Evolutionary conservation across 2,797 vertebrate genomes (phyloP).

Genomic region (Myotis daubentonii): DNA sequence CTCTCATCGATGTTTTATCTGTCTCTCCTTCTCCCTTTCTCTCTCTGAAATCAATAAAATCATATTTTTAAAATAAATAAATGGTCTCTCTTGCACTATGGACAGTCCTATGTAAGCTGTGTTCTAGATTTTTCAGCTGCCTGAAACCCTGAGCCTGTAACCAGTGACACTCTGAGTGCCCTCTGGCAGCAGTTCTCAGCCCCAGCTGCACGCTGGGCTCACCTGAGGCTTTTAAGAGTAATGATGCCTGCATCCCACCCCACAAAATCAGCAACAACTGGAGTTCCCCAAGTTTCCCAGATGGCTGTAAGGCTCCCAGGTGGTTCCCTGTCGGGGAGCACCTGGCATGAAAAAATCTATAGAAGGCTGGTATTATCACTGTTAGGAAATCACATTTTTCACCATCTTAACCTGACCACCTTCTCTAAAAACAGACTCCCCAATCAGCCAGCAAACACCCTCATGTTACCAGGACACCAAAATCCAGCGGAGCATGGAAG

Average conservation of each 20-base stretch:
- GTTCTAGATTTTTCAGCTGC: neutral
- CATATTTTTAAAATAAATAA: too few species aligned
- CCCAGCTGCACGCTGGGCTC: neutral
- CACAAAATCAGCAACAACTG: neutral
- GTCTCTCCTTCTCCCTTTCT: too few species aligned
- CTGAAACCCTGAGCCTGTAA: neutral
- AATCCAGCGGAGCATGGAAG: neutral
- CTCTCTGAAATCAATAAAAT: too few species aligned
- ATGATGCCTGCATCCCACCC: accelerated
- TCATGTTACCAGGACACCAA: neutral
- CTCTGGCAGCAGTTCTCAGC: neutral
- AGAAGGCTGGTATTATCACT: neutral
- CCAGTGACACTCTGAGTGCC: too few species aligned
- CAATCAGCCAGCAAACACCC: neutral
- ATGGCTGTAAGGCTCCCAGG: neutral
- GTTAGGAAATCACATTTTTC: neutral
- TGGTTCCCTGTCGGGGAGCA: neutral
- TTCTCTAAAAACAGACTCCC: neutral
- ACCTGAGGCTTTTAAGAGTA: too few species aligned
- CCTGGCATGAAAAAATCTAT: neutral
- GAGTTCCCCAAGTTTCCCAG: neutral
- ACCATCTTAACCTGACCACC: neutral
- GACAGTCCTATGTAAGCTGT: neutral
- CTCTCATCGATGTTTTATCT: too few species aligned
- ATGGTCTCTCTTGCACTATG: neutral